Conservation (phyloP, 1,140 invertebrate genomes). For the Meloidogyne exigua region DNA sequence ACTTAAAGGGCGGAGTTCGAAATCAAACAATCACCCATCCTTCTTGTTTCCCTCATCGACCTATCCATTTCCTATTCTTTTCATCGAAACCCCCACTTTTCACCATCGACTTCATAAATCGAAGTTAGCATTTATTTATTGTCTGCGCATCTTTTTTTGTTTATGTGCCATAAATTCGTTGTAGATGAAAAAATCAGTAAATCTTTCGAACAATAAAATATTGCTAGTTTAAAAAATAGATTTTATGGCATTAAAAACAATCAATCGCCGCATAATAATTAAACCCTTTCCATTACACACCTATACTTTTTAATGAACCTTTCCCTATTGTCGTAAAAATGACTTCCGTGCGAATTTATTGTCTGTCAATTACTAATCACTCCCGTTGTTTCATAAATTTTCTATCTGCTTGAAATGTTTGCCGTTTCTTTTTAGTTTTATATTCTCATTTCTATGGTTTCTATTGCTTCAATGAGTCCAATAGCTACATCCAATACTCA, state of each 20-base stretch:
- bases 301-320: not conserved
- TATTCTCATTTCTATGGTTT: not conserved
- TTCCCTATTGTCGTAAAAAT: not conserved
- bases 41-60: not conserved
- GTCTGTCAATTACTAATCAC: not conserved
- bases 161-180: not conserved
- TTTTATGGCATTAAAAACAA: not conserved
- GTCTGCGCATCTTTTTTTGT: not conserved
- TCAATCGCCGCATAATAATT: not conserved
- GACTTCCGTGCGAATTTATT: not conserved
- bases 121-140: not conserved
- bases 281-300: not conserved
- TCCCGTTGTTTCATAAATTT: not conserved
- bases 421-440: not conserved
- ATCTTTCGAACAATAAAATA: not conserved
- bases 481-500: not conserved
- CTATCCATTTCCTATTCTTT: constrained; percentile 1
- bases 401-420: not conserved
- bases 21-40: not conserved
- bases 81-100: not conserved
- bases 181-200: not conserved
- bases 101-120: not conserved
- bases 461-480: not conserved
- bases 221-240: not conserved
- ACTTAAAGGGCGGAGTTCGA: not conserved